A percentile compares a stretch with the other conserved stretches of the same genome.
phyloP scores from a whole-genome alignment of 1,140 invertebrate genomes.

The Anastrepha obliqua region DNA sequence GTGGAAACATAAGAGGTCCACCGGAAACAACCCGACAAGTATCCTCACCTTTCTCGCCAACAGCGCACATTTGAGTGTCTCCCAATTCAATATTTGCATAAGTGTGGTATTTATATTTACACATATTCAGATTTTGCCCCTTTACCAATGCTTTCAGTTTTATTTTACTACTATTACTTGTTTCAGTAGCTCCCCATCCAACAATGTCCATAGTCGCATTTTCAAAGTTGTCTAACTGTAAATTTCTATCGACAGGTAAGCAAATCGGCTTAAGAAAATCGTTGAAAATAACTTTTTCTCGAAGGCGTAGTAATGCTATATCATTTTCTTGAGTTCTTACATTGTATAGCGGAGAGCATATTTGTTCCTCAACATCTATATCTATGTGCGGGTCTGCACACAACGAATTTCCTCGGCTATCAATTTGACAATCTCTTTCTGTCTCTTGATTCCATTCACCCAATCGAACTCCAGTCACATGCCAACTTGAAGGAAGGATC shows the following conservation, averaged over 20 bases:
- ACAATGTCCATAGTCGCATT: slow-evolving; percentile 80
- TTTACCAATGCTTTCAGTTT: slow-evolving; percentile 64
- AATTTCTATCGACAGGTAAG: slow-evolving; percentile 77
- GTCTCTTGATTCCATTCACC: slow-evolving; percentile 71
- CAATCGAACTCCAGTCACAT: slow-evolving; percentile 67
- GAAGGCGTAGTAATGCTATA: slow-evolving; percentile 84
- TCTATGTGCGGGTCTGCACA: slow-evolving; percentile 78
- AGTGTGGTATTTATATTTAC: slow-evolving; percentile 57
- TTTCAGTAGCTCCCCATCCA: slow-evolving; percentile 87
- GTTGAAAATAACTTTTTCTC: slow-evolving; percentile 76
- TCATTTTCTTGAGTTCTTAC: slow-evolving; percentile 78
- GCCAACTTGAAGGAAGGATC: slow-evolving; percentile 75
- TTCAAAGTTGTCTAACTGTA: slow-evolving; percentile 74
- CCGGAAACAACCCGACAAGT: slow-evolving; percentile 68
- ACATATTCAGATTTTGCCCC: slow-evolving; percentile 59
- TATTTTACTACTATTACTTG: slow-evolving; percentile 60
- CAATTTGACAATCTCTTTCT: slow-evolving; percentile 67
- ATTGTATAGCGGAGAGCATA: slow-evolving; percentile 77
- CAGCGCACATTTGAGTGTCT: slow-evolving; percentile 65
- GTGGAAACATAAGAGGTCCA: slow-evolving; percentile 63
- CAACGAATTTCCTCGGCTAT: slow-evolving; percentile 54
- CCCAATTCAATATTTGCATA: not conserved
- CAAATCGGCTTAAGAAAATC: slow-evolving; percentile 87
- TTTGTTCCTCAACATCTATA: slow-evolving; percentile 76
- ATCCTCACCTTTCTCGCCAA: slow-evolving; percentile 61